phyloP scores from a whole-genome alignment of 2,797 vertebrate genomes.

The Leptodactylus fallax region DNA sequence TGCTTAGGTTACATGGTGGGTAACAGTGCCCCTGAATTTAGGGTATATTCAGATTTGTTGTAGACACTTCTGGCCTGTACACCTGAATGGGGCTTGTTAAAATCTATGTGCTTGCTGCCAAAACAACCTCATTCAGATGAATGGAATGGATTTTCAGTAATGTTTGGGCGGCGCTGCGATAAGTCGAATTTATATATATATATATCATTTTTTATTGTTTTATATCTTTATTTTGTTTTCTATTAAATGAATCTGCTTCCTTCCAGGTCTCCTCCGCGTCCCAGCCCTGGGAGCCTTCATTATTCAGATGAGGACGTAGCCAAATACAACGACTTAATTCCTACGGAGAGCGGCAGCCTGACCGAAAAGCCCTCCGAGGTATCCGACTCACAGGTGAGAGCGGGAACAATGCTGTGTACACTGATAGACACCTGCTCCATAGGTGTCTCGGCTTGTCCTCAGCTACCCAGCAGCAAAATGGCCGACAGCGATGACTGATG shows the following conservation, averaged over 20 bases:
- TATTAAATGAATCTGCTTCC: neutral
- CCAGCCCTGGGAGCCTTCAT: constrained; percentile 94
- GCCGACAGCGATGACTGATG: neutral
- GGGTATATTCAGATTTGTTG: too few relatives aligned
- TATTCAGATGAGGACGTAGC: constrained; percentile 97
- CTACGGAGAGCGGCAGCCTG: constrained; percentile 95
- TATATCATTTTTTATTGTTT: too few relatives aligned
- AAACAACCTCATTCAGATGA: too few relatives aligned
- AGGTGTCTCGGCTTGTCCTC: neutral
- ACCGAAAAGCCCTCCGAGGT: constrained; percentile 95
- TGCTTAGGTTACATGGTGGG: too few relatives aligned
- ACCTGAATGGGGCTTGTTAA: too few relatives aligned
- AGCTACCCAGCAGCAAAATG: neutral
- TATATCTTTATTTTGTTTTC: neutral
- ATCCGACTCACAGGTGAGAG: constrained; percentile 93
- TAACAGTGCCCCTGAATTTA: too few relatives aligned
- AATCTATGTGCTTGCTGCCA: neutral
- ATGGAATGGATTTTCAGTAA: too few relatives aligned
- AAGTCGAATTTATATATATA: too few relatives aligned
- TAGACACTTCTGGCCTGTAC: too few relatives aligned
- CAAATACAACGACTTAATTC: constrained; percentile 97
- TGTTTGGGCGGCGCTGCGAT: too few relatives aligned
- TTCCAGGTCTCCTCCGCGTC: constrained; percentile 89
- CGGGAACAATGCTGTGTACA: too few relatives aligned
- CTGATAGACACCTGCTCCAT: neutral